Base-by-base conservation (phyloP, 2,888 invertebrate species). In the Cistogaster globosa region DNA sequence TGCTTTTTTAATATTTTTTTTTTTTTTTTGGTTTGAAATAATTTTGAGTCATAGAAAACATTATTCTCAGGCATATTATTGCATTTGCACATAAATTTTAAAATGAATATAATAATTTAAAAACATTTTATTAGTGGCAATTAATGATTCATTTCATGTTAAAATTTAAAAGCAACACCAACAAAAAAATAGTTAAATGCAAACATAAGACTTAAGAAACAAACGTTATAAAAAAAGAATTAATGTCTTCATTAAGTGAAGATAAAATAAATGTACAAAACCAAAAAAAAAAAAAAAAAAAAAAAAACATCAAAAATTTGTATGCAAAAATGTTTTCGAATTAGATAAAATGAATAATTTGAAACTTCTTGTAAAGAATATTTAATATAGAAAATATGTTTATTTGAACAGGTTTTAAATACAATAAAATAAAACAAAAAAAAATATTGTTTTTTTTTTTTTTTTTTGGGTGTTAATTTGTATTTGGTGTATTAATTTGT, bases 201-300 rank as follows among this genome's bases (percentile, higher is more conserved):
- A 45, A 16, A 62, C 55, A 57, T 71, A 79, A 79, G 63, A 79
- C 69, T 71, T 79, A 71, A 63, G 69, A 26, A 20, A 71, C n/a
- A 45, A 78, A 71, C 69, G 4, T 69, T 36, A n/a, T 42, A 65
- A 65, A 51, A 53, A n/a, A 26, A 1, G n/a, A 51, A 14, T 18
- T 53, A 57, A 18, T 65, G 18, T 18, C 45, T 53, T 32, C 5
- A 26, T 14, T 16, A 16, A n/a, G 8, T 6, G n/a, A 57, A 48
- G 5, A 12, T 1, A 1, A 26, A 71, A 58, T 12, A 62, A 62
- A 38, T 26, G 16, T 26, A 51, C 9, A 12, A 53, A 18, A n/a
- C n/a, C 9, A 12, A 53, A 18, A n/a, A n/a, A n/a, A n/a, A n/a
- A n/a, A n/a, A n/a, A n/a, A n/a, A n/a, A n/a, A n/a, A n/a, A n/a